A percentile compares a stretch with the other conserved stretches of the same genome.
Evolutionary conservation across 1,140 invertebrate genomes (phyloP).

Genomic region (Leptinotarsa defecta): DNA sequence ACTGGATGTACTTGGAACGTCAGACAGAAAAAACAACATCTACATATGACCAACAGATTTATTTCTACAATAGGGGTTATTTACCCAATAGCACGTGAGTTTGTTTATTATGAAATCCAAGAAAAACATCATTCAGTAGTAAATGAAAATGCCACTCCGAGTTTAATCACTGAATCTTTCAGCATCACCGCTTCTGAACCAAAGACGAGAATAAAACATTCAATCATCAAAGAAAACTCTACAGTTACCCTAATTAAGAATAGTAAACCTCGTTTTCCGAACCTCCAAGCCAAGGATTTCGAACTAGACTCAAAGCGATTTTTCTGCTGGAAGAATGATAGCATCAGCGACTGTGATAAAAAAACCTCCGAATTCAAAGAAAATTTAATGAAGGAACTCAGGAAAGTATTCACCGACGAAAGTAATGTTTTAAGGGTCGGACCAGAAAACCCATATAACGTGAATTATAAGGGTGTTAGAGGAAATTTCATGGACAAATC

Average conservation of each 20-base stretch:
- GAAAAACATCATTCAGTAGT: too few relatives aligned
- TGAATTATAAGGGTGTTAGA: slow-evolving; percentile 59
- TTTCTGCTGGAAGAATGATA: slow-evolving; percentile 57
- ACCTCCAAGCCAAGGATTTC: slow-evolving; percentile 60
- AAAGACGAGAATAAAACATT: slow-evolving; percentile 50
- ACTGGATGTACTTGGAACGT: slow-evolving; percentile 66
- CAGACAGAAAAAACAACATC: slow-evolving; percentile 55
- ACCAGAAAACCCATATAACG: slow-evolving; percentile 64
- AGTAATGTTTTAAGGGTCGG: slow-evolving; percentile 64
- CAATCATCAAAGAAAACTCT: slow-evolving; percentile 45
- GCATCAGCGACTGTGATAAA: slow-evolving; percentile 54
- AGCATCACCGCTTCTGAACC: slow-evolving; percentile 25
- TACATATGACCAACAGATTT: slow-evolving; percentile 54
- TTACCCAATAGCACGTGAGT: slow-evolving; percentile 41
- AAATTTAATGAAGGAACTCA: slow-evolving; percentile 63
- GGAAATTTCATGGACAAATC: slow-evolving; percentile 54
- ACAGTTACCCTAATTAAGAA: slow-evolving; percentile 52
- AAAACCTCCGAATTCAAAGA: slow-evolving; percentile 62
- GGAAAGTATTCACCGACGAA: slow-evolving; percentile 65
- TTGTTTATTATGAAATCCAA: background rate
- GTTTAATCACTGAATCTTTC: background rate
- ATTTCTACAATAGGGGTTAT: slow-evolving; percentile 53
- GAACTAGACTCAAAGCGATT: slow-evolving; percentile 61
- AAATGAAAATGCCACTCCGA: too few relatives aligned
- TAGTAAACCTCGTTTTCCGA: slow-evolving; percentile 64